Evolutionary conservation across 2,797 vertebrate genomes (phyloP).

Genomic region (Chelidonichthys spinosus): DNA sequence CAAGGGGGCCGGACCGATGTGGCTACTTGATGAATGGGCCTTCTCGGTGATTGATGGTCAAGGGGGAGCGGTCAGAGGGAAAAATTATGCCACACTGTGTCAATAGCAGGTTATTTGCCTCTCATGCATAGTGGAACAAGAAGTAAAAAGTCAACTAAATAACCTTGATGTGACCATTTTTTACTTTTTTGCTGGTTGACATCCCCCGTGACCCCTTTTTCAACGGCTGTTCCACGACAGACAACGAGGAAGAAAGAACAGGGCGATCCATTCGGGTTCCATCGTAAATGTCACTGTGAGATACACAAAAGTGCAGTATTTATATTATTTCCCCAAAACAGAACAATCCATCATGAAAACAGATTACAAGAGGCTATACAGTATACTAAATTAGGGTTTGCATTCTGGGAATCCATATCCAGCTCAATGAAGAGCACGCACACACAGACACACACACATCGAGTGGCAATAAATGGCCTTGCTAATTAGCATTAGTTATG

Average conservation of each 20-base stretch:
- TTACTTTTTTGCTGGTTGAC: slow-evolving; percentile 29
- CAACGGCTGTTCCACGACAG: neutral
- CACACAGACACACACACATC: slow-evolving; percentile 13
- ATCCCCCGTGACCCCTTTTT: slow-evolving; percentile 1
- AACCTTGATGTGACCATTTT: slow-evolving; percentile 48
- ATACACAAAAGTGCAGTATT: neutral
- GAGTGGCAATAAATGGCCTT: slow-evolving; percentile 49
- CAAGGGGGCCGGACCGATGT: slow-evolving; percentile 60
- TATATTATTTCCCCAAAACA: neutral
- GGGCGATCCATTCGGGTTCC: neutral
- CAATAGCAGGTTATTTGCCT: slow-evolving; percentile 68
- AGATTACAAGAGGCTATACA: neutral
- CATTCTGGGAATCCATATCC: neutral
- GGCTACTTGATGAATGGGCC: slow-evolving; percentile 77
- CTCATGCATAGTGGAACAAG: slow-evolving; percentile 56
- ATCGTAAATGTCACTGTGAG: neutral
- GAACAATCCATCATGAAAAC: neutral
- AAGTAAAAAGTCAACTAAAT: slow-evolving; percentile 41
- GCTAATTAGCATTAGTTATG: slow-evolving; percentile 74
- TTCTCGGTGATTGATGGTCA: slow-evolving; percentile 78
- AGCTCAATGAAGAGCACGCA: slow-evolving; percentile 26
- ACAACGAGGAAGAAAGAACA: slow-evolving; percentile 6
- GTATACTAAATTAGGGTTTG: neutral
- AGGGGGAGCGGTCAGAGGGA: slow-evolving; percentile 61
- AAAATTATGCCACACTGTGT: slow-evolving; percentile 69